Evolutionary conservation across 2,113 vertebrate species (phyloP), one percentile per base, ranked within the genome.

Genomic region (Heptranchias perlo): DNA sequence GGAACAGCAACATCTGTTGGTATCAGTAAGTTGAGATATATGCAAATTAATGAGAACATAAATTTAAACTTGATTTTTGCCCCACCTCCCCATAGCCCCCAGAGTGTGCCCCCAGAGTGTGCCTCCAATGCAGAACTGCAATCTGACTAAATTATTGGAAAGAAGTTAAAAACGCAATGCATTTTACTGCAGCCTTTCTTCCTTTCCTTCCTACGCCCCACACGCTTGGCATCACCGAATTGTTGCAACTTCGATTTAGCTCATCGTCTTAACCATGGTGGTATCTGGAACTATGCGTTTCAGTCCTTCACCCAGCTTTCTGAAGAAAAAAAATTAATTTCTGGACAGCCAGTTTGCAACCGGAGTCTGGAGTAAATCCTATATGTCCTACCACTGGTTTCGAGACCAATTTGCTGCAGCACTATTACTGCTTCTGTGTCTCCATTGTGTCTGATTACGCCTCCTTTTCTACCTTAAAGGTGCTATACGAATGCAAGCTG

Each of bases 61-160:
- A 69, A 28, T 69, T 31, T 28, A 31, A 69, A 69, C 67, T 69
- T 69, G 4, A 69, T 62, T 62, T 62, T 62, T 62, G 61, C 52
- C 52, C 52, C 52, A 54, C 52, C 52, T 54, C n/a, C n/a, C n/a
- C n/a, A n/a, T n/a, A n/a, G n/a, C n/a, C n/a, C 54, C 89, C 89
- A 92, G 89, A 92, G 54, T 92, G 58, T 62, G 89, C 21, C n/a
- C 54, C 89, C 89, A 92, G 89, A 92, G 54, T 92, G 58, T 62
- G 89, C 21, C 31, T 92, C 54, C 89, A 92, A 39, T 14, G 35
- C 21, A 92, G 54, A 92, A n/a, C 49, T 87, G 47, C 44, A 23
- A 6, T 49, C 1, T 52, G 49, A 58, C 89, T 61, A 31, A 92
- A 61, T 61, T n/a, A 18, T 61, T 18, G 10, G 52, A 58, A 89